Evolutionary conservation across 1,140 invertebrate species (phyloP).

Genomic region (Drosophila asahinai): DNA sequence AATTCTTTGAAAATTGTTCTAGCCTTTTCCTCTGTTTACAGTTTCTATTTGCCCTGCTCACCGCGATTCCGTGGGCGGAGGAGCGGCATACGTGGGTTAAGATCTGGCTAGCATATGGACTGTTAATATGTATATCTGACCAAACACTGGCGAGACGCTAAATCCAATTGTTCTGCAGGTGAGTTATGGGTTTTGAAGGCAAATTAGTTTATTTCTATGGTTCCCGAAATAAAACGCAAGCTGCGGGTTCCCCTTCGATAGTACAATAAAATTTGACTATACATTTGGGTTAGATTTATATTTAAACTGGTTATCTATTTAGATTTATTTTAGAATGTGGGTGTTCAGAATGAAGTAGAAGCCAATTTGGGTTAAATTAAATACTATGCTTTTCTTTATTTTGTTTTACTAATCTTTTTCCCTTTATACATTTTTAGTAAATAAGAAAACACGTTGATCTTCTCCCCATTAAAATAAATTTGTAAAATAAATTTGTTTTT

Average conservation of each 20-base stretch:
- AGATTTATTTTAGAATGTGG: background rate
- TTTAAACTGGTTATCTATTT: background rate
- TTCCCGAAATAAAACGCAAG: slow-evolving; percentile 3
- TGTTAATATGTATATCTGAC: slow-evolving; percentile 29
- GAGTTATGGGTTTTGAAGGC: slow-evolving; percentile 24
- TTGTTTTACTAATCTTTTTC: background rate
- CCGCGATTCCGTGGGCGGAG: slow-evolving; percentile 38
- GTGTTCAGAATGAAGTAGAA: background rate
- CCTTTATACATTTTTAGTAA: too few species aligned
- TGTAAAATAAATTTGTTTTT: too few species aligned
- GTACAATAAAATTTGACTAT: background rate
- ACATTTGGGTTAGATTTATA: background rate
- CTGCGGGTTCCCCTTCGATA: background rate
- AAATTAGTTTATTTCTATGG: slow-evolving; percentile 26
- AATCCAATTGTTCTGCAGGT: slow-evolving; percentile 22
- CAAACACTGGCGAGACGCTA: slow-evolving; percentile 16
- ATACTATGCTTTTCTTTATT: too few species aligned
- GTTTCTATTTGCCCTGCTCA: slow-evolving; percentile 20
- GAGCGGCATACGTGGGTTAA: slow-evolving; percentile 30
- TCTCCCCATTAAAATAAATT: too few species aligned
- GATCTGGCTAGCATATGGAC: slow-evolving; percentile 20
- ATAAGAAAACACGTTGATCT: too few species aligned
- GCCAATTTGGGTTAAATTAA: background rate
- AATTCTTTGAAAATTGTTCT: slow-evolving; percentile 71
- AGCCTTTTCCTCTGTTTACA: slow-evolving; percentile 37